Evolutionary conservation across 2,797 vertebrate genomes (phyloP), one percentile per base, ranked within the genome.

Genomic region (Lacerta agilis): DNA sequence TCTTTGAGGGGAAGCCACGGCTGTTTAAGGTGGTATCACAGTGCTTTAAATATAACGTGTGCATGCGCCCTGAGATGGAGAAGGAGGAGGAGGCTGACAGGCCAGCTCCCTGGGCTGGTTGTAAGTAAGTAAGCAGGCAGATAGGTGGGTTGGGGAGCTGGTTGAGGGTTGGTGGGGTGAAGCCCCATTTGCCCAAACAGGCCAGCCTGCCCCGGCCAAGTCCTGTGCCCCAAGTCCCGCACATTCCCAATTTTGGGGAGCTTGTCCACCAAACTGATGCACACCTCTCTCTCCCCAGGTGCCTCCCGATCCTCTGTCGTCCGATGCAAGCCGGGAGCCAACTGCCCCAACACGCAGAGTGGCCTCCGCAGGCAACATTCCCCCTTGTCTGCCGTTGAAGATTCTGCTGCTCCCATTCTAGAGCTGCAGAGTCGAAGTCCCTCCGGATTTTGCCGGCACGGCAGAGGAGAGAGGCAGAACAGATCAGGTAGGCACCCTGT

Each of bases 341-440:
- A 96, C 94, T 97, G 96, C 94, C 94, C 97, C 93, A 96, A 93
- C 92, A 95, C 97, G 87, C 97, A 97, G 93, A 94, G 95, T 91
- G 95, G 95, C 95, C 95, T 96, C 95, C 96, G 96, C 93, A 97
- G 96, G 94, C 97, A 97, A 87, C 94, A 97, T 82, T 97, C 97
- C 87, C 97, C 97, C 89, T 95, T 97, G 61, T 96, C 97, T 91
- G 94, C 96, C 93, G 95, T 96, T 5, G 97, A 97, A 96, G 97
- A 97, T 93, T 97, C 97, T 93, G 96, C 97, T 82, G 97, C 97
- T 96, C 96, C 97, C 86, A 97, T 97, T 95, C 96, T 97, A 94
- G 97, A 97, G 94, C 96, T 97, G 93, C 97, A 97, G 95, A 97
- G 96, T 93, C 96, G 95, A 93, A 96, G 96, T 93, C 94, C 97